Evolutionary conservation across 2,113 vertebrate species (phyloP).

Genomic region (Athene cunicularia): DNA sequence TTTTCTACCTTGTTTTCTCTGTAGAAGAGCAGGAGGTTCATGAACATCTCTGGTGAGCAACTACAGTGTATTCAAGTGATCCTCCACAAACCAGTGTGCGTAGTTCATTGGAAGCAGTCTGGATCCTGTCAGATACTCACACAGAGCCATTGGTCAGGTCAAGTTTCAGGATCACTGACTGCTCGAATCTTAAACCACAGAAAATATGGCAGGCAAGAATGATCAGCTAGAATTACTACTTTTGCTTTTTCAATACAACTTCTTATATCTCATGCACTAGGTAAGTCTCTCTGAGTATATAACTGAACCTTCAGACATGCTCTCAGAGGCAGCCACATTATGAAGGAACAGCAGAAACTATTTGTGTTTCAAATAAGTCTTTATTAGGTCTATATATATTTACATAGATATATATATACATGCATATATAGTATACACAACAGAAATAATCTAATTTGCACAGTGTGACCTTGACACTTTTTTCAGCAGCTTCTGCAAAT

Average conservation of each 20-base stretch:
- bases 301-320: not conserved
- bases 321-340: not conserved
- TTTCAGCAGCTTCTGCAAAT: not conserved
- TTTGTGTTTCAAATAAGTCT: not conserved
- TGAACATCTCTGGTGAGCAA: not conserved
- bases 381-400: not conserved
- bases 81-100: not conserved
- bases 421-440: not conserved
- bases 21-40: not conserved
- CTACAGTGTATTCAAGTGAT: not conserved
- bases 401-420: not conserved
- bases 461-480: not conserved
- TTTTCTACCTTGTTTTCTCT: constrained; percentile 16
- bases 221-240: not conserved
- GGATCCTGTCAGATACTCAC: not conserved
- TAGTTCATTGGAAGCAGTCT: not conserved
- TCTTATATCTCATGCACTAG: not conserved
- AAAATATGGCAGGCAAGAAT: not conserved
- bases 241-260: not conserved
- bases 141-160: not conserved
- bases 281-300: not conserved
- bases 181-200: not conserved
- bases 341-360: not conserved
- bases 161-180: not conserved
- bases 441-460: not conserved